phyloP scores from a whole-genome alignment of 1,140 invertebrate species.

The Zaprionus africanus region DNA sequence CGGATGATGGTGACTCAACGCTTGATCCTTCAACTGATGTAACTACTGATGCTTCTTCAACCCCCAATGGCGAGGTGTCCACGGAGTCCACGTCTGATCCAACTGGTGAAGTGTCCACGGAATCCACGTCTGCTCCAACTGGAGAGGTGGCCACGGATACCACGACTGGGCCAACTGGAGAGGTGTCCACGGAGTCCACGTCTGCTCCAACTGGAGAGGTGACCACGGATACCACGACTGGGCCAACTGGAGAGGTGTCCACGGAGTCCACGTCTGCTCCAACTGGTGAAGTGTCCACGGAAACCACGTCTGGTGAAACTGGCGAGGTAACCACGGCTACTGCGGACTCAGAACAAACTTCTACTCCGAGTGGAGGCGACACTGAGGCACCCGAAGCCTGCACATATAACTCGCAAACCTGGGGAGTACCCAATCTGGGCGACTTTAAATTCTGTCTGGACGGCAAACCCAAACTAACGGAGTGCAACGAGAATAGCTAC shows the following conservation, averaged over 20 bases:
- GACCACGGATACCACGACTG: background rate
- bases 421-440: constrained; percentile 51
- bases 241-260: background rate
- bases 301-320: too few relatives aligned
- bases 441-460: constrained; percentile 62
- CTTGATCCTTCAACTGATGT: background rate
- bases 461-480: background rate
- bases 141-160: background rate
- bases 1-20: background rate
- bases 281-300: background rate
- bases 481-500: constrained; percentile 48
- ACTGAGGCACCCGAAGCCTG: constrained; percentile 22
- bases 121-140: background rate
- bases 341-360: too few relatives aligned
- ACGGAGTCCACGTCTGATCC: background rate
- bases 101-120: background rate
- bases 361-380: background rate
- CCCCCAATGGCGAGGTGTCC: background rate
- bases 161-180: background rate
- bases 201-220: background rate
- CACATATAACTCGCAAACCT: constrained; percentile 47
- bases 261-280: background rate
- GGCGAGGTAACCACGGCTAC: too few relatives aligned
- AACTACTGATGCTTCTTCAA: background rate
- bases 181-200: background rate